Percentiles rank a stretch among this genome's conserved stretches.
Conservation (phyloP, 1,140 invertebrate species). For the Nautilus pompilius region DNA sequence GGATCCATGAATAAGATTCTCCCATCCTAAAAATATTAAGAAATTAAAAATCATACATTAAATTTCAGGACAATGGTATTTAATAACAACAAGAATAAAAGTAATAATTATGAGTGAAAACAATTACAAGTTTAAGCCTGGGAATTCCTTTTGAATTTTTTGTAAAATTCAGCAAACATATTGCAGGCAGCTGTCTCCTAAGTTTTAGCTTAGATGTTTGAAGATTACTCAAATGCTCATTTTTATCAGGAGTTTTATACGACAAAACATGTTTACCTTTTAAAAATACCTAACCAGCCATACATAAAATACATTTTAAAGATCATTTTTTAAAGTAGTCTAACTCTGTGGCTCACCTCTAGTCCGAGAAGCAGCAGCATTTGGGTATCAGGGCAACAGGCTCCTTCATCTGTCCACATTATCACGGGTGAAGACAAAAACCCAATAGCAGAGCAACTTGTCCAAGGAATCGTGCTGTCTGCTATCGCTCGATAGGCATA, state of each 20-base stretch:
- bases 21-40: slow-evolving; percentile 40
- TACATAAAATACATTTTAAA: background rate
- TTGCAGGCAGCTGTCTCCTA: too few species aligned
- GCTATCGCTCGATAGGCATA: too few species aligned
- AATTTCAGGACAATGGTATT: background rate
- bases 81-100: background rate
- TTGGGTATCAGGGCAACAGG: slow-evolving; percentile 39
- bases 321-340: background rate
- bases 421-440: slow-evolving; percentile 38
- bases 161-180: too few species aligned
- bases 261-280: background rate
- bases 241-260: background rate
- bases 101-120: background rate
- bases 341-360: slow-evolving; percentile 25
- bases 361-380: slow-evolving; percentile 49
- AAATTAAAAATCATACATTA: background rate
- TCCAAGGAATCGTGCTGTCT: too few species aligned
- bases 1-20: slow-evolving; percentile 53
- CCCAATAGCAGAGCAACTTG: too few species aligned
- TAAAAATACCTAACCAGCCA: background rate
- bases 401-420: slow-evolving; percentile 49
- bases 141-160: too few species aligned
- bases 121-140: too few species aligned
- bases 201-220: too few species aligned
- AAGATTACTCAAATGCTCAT: background rate